Percentiles rank a stretch among this genome's conserved stretches.
Evolutionary conservation across 2,113 vertebrate species (phyloP).

Genomic region (Sylvietta virens): DNA sequence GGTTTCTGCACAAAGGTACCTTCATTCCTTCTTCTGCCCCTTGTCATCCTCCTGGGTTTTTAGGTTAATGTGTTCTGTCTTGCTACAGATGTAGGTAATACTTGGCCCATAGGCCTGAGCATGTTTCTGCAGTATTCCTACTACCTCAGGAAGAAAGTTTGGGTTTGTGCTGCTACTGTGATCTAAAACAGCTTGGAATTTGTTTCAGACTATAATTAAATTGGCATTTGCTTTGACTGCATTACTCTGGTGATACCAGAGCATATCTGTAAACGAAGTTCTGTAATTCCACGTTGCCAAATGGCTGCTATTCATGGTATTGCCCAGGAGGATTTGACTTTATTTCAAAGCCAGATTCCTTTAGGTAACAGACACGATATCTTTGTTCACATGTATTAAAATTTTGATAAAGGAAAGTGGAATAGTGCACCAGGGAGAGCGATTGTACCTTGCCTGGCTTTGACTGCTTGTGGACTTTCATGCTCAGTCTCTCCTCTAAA

Average conservation of each 20-base stretch:
- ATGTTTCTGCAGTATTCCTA: neutral
- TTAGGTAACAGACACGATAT: neutral
- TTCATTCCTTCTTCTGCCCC: neutral
- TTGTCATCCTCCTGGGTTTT: neutral
- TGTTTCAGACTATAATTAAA: neutral
- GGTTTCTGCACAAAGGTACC: neutral
- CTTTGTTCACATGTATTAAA: neutral
- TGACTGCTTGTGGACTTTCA: neutral
- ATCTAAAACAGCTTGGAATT: neutral
- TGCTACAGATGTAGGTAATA: neutral
- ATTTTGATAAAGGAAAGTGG: neutral
- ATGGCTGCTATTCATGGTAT: neutral
- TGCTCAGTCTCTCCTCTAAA: neutral
- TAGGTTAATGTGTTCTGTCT: neutral
- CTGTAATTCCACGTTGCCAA: neutral
- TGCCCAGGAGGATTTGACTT: neutral
- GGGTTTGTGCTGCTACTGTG: neutral
- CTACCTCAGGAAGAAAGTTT: neutral
- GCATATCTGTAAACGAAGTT: neutral
- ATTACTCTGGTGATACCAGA: neutral
- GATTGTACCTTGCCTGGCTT: neutral
- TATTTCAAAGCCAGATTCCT: neutral
- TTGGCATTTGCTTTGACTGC: neutral
- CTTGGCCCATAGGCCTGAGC: neutral
- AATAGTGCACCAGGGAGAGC: neutral